phyloP scores from a whole-genome alignment of 2,797 vertebrate genomes.

The Dicrostonyx torquatus region DNA sequence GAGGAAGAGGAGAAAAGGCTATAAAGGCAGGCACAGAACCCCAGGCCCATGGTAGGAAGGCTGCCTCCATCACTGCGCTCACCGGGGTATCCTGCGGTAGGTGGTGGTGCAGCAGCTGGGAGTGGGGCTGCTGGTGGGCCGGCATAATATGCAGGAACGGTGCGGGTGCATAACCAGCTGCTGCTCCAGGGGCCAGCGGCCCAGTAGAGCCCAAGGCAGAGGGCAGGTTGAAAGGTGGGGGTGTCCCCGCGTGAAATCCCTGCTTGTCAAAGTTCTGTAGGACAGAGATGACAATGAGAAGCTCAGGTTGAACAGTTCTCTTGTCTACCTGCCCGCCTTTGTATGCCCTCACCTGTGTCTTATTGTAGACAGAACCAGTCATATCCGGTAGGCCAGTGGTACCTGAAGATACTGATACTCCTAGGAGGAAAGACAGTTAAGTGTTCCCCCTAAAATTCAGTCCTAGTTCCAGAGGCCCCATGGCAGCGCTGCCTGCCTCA shows the following conservation, averaged over 20 bases:
- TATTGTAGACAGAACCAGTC: slow-evolving; percentile 97
- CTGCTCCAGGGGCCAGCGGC: slow-evolving; percentile 93
- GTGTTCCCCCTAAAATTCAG: background rate
- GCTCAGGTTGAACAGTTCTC: background rate
- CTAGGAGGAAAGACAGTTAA: slow-evolving; percentile 81
- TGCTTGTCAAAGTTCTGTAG: slow-evolving; percentile 97
- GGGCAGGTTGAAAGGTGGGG: slow-evolving; percentile 95
- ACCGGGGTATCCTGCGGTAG: slow-evolving; percentile 97
- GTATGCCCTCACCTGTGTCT: slow-evolving; percentile 91
- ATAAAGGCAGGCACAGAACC: background rate
- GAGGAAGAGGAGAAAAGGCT: background rate
- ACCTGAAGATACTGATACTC: slow-evolving; percentile 94
- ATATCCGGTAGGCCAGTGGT: slow-evolving; percentile 96
- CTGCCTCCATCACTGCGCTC: background rate
- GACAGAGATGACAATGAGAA: background rate
- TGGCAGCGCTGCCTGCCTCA: background rate
- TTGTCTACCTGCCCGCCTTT: too few relatives aligned
- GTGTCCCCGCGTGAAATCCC: slow-evolving; percentile 97
- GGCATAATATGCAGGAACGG: slow-evolving; percentile 96
- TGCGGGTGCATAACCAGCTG: slow-evolving; percentile 93
- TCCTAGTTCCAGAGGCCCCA: background rate
- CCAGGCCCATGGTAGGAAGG: background rate
- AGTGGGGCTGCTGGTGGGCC: slow-evolving; percentile 97
- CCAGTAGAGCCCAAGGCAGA: slow-evolving; percentile 95
- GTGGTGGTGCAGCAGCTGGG: slow-evolving; percentile 97